phyloP scores from a whole-genome alignment of 2,797 vertebrate species.

The Harpagifer antarcticus region DNA sequence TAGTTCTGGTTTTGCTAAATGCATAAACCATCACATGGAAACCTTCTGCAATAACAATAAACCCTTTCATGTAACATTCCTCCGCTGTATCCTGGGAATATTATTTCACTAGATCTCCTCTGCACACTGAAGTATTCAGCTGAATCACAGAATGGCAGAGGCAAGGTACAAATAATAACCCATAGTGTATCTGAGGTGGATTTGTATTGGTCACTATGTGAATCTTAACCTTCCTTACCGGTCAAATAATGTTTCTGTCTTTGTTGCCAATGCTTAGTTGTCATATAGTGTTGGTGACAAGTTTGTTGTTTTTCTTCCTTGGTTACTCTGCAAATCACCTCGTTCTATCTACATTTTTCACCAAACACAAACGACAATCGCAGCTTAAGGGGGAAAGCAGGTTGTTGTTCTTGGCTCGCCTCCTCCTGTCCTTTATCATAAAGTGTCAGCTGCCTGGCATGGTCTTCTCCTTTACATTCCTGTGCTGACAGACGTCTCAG shows the following conservation, averaged over 20 bases:
- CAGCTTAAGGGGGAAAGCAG: constrained; percentile 55
- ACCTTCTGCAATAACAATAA: constrained; percentile 45
- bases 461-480: constrained; percentile 68
- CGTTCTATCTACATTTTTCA: constrained; percentile 28
- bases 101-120: constrained; percentile 37
- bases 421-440: constrained; percentile 62
- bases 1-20: constrained; percentile 45
- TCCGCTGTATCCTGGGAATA: constrained; percentile 38
- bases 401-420: constrained; percentile 66
- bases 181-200: constrained; percentile 14
- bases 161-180: constrained; percentile 41
- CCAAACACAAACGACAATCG: constrained; percentile 53
- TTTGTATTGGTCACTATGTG: constrained; percentile 33
- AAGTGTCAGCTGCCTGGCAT: constrained; percentile 68
- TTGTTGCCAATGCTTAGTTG: constrained; percentile 20
- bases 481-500: constrained; percentile 59
- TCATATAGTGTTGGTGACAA: constrained; percentile 16
- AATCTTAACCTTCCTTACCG: constrained; percentile 21
- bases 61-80: constrained; percentile 37
- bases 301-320: constrained; percentile 30
- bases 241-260: constrained; percentile 28
- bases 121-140: constrained; percentile 1
- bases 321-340: constrained; percentile 32
- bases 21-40: constrained; percentile 51
- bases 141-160: constrained; percentile 18